phyloP scores from a whole-genome alignment of 2,797 vertebrate genomes.

The Poeciliopsis paucimaculata region DNA sequence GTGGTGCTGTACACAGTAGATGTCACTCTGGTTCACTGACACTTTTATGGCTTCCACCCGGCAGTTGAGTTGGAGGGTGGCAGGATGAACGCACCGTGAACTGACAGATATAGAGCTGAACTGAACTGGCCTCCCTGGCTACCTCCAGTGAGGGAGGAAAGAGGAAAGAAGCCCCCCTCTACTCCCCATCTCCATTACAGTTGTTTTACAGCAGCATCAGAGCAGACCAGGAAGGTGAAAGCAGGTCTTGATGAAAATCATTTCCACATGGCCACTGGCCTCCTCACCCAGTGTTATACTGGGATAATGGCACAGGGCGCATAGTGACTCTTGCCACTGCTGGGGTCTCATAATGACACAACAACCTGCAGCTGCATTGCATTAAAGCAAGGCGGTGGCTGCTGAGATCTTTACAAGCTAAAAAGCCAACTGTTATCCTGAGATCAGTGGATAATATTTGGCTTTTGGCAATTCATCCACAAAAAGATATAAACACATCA shows the following conservation, averaged over 20 bases:
- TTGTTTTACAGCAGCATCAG: conserved; percentile 44
- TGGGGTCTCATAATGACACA: conserved; percentile 15
- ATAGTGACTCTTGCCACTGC: conserved; percentile 11
- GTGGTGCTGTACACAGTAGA: conserved; percentile 60
- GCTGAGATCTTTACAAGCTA: background rate
- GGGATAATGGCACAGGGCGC: conserved; percentile 19
- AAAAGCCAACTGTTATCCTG: background rate
- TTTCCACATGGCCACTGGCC: conserved; percentile 60
- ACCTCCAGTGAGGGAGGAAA: conserved; percentile 66
- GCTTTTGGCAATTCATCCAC: background rate
- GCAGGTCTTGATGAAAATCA: conserved; percentile 71
- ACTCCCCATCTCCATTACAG: conserved; percentile 16
- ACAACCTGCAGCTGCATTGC: background rate
- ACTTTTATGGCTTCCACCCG: conserved; percentile 70
- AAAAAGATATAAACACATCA: background rate
- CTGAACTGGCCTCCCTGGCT: conserved; percentile 40
- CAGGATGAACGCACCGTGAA: conserved; percentile 63
- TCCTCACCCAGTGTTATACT: conserved; percentile 27
- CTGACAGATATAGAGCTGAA: conserved; percentile 53
- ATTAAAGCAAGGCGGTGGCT: background rate
- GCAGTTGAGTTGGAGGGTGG: conserved; percentile 58
- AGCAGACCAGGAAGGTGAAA: conserved; percentile 69
- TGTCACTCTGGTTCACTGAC: conserved; percentile 55
- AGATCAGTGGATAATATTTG: background rate
- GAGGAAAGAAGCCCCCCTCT: conserved; percentile 45